Percentiles rank a stretch among this genome's conserved stretches.
phyloP scores from a whole-genome alignment of 2,113 vertebrate species.

The Vombatus ursinus region DNA sequence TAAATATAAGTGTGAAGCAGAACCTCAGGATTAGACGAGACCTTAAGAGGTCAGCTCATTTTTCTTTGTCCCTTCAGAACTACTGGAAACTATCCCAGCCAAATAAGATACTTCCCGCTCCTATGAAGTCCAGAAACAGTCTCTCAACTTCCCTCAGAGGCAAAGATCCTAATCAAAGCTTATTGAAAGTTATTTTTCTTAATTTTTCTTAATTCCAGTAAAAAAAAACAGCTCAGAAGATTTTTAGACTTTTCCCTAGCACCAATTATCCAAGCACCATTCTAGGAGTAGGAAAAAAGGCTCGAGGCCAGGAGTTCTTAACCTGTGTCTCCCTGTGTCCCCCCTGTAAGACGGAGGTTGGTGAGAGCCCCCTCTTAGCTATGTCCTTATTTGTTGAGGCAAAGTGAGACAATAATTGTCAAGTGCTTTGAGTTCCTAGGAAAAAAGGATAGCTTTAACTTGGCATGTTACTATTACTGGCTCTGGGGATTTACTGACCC shows the following conservation, averaged over 20 bases:
- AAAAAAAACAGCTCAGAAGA: not conserved
- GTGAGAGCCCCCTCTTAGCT: not conserved
- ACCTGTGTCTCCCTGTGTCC: not conserved
- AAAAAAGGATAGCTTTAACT: not conserved
- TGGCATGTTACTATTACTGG: not conserved
- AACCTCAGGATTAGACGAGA: not conserved
- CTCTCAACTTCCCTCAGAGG: accelerated
- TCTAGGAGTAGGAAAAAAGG: not conserved
- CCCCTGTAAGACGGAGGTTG: not conserved
- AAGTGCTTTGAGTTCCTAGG: accelerated
- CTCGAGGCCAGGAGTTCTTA: not conserved
- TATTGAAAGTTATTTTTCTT: accelerated
- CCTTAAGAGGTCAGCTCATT: not conserved
- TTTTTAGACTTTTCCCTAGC: not conserved
- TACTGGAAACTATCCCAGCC: not conserved
- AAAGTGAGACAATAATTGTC: accelerated
- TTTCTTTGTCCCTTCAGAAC: not conserved
- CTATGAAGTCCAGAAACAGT: not conserved
- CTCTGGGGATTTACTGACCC: accelerated
- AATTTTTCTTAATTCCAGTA: not conserved
- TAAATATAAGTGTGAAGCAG: not conserved
- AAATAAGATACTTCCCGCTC: not conserved
- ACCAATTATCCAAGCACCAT: too few relatives aligned
- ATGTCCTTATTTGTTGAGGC: not conserved
- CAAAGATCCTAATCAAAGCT: accelerated